A percentile compares a stretch with the other conserved stretches of the same genome.
Conservation (phyloP, 2,888 invertebrate species). For the Corythucha ciliata region DNA sequence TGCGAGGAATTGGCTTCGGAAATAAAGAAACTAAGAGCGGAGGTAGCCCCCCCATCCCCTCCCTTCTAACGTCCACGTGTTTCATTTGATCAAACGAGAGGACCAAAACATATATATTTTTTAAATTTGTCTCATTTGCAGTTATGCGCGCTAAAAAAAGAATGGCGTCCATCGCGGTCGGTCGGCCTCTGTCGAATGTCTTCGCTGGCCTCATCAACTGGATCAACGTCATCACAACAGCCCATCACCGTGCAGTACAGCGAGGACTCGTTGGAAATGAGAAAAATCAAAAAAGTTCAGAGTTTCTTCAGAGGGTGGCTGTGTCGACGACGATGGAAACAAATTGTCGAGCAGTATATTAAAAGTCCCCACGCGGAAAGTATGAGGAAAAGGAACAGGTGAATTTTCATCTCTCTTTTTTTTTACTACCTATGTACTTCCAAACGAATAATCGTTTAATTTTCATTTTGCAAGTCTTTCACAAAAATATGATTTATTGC, state of each 20-base stretch:
- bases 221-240: conserved; percentile 28
- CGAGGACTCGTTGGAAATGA: conserved; percentile 62
- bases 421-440: not conserved
- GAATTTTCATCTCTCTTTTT: conserved; percentile 26
- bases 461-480: not conserved
- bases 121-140: no score
- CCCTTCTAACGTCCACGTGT: no score
- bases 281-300: conserved; percentile 80
- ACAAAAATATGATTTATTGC: not conserved
- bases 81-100: no score
- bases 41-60: no score
- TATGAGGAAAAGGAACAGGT: conserved; percentile 85
- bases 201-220: conserved; percentile 24
- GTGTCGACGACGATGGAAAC: conserved; percentile 84
- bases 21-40: conserved; percentile 77
- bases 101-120: no score
- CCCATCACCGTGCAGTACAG: conserved; percentile 46
- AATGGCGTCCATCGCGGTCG: conserved; percentile 52
- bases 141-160: conserved; percentile 73
- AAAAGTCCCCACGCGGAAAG: conserved; percentile 89
- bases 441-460: not conserved
- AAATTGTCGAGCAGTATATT: conserved; percentile 89
- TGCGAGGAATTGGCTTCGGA: conserved; percentile 82
- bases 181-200: conserved; percentile 21
- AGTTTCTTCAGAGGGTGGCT: conserved; percentile 92